These are phyloP conservation scores for Pantala flavescens DNA, from an alignment of 1,140 invertebrate species.

Conservation along the genomic window DNA sequence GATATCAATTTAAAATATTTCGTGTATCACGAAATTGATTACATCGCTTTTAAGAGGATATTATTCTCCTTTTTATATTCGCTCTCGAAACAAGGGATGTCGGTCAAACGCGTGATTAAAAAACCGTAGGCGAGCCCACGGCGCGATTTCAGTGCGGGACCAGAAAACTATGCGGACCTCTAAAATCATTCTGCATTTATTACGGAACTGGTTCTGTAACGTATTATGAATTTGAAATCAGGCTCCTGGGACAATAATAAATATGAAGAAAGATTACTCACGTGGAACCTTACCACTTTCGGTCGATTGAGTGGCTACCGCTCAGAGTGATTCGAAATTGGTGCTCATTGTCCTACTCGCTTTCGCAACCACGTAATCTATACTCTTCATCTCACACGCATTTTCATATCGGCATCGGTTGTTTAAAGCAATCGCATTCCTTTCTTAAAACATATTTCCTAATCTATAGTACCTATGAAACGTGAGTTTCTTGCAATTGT, in stretches of 20 bases:
- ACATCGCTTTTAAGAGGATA: too few species aligned
- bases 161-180: background rate
- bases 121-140: background rate
- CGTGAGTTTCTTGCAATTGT: too few species aligned
- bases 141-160: background rate
- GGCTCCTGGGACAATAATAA: background rate
- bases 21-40: too few species aligned
- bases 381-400: too few species aligned
- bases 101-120: background rate
- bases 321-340: background rate
- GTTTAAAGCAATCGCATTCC: too few species aligned
- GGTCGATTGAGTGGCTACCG: background rate
- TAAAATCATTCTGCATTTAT: background rate
- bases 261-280: background rate
- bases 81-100: background rate
- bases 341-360: too few species aligned
- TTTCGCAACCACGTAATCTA: too few species aligned
- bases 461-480: too few species aligned
- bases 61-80: too few species aligned
- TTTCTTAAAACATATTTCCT: too few species aligned
- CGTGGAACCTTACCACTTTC: slow-evolving; percentile 1
- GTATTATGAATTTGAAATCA: slow-evolving; percentile 8
- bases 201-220: slow-evolving; percentile 2
- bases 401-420: too few species aligned
- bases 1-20: too few species aligned